These are phyloP conservation scores for Synergus japonicus DNA, from an alignment of 2,888 invertebrate species.

Conservation along the genomic window DNA sequence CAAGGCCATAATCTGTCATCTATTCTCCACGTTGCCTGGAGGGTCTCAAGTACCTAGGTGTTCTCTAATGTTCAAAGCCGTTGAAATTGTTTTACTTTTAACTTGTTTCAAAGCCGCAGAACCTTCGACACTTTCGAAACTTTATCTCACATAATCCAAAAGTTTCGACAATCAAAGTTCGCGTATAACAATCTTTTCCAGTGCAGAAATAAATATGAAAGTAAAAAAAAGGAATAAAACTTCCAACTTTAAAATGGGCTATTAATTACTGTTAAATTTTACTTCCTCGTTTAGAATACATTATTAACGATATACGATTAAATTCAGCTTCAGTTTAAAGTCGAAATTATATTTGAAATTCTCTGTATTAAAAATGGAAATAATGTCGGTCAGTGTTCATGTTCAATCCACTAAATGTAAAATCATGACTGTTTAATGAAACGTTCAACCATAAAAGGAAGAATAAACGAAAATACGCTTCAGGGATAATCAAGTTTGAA, in stretches of 20 bases:
- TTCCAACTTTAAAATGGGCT: not conserved
- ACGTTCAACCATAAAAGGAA: not conserved
- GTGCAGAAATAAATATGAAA: not conserved
- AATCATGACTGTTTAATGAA: not conserved
- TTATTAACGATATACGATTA: too few relatives aligned
- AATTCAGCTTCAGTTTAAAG: not conserved
- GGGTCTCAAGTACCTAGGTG: constrained; percentile 4
- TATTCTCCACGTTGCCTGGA: not conserved
- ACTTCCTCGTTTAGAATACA: too few relatives aligned
- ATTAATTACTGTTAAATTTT: not conserved
- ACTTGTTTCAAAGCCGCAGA: constrained; percentile 25
- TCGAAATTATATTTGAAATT: not conserved
- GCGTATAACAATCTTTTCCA: not conserved
- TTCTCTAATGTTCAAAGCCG: constrained; percentile 30
- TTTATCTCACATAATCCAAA: constrained; percentile 32
- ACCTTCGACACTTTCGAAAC: constrained; percentile 8
- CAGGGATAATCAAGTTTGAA: not conserved
- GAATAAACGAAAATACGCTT: not conserved
- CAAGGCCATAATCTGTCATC: constrained; percentile 20
- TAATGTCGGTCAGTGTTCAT: not conserved
- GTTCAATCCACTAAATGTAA: not conserved
- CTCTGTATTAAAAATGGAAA: not conserved
- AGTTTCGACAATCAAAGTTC: not conserved
- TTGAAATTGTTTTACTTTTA: constrained; percentile 30
- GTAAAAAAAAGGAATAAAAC: not conserved